Evolutionary conservation across 2,113 vertebrate genomes (phyloP).

Genomic region (Rhipidura dahli): DNA sequence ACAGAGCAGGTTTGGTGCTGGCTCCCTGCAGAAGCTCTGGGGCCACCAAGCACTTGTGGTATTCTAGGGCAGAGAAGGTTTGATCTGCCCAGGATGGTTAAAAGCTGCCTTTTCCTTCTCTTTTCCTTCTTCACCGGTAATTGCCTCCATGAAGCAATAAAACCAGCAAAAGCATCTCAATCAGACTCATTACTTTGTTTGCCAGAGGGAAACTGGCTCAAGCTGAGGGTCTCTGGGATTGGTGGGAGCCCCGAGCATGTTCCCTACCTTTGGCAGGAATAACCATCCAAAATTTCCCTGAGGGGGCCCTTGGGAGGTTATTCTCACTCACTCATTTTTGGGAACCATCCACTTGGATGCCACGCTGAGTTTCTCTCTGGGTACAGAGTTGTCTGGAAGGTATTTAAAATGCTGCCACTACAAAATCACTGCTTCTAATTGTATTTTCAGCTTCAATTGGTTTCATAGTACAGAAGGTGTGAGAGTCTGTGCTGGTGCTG

Average conservation of each 20-base stretch:
- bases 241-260: neutral
- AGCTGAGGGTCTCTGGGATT: neutral
- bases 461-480: conserved; percentile 25
- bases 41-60: neutral
- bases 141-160: neutral
- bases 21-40: neutral
- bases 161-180: neutral
- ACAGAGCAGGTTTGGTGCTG: neutral
- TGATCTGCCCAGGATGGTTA: neutral
- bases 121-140: neutral
- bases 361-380: neutral
- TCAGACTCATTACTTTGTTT: neutral
- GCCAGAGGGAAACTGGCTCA: neutral
- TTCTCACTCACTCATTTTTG: neutral
- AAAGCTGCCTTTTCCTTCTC: neutral
- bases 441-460: conserved; percentile 12
- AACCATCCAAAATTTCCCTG: neutral
- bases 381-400: neutral
- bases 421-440: neutral
- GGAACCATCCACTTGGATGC: neutral
- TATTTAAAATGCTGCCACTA: neutral
- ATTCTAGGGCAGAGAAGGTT: neutral
- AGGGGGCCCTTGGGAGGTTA: neutral
- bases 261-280: neutral
- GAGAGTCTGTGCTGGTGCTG: neutral